These are phyloP conservation scores for Platycheirus rosarum DNA, from an alignment of 2,888 invertebrate genomes.

Conservation along the genomic window DNA sequence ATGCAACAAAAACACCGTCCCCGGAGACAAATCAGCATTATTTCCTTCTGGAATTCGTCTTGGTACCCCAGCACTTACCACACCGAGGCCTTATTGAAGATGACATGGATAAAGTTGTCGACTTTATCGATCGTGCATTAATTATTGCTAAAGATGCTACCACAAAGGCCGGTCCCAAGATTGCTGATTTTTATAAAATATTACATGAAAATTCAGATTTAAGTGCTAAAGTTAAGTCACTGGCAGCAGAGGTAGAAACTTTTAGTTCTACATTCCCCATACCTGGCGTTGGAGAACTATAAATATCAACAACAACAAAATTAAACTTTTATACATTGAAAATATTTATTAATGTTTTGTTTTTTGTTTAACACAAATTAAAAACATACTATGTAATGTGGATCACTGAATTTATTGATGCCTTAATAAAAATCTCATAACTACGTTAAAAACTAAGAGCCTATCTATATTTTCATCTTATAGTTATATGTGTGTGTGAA, in stretches of 20 bases:
- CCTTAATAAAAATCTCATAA: constrained; percentile 61
- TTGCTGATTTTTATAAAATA: constrained; percentile 91
- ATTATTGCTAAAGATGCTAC: constrained; percentile 87
- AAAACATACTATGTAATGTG: no score
- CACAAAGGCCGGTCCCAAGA: constrained; percentile 87
- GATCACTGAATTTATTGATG: constrained; percentile 42
- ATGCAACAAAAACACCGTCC: constrained; percentile 98
- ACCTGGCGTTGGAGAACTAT: constrained; percentile 86
- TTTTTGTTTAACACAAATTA: no score
- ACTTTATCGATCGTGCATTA: constrained; percentile 93
- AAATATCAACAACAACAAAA: constrained; percentile 24
- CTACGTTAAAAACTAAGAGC: constrained; percentile 23
- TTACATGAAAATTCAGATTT: constrained; percentile 86
- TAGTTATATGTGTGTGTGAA: not conserved
- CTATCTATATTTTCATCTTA: constrained; percentile 32
- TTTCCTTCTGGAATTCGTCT: constrained; percentile 97
- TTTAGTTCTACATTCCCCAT: constrained; percentile 92
- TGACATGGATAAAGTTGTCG: constrained; percentile 92
- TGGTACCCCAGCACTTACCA: constrained; percentile 97
- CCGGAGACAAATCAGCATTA: constrained; percentile 97
- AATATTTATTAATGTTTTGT: constrained; percentile 64
- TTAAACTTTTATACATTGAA: constrained; percentile 17
- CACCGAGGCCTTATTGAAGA: constrained; percentile 93
- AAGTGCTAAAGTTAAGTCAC: constrained; percentile 85
- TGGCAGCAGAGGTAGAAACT: constrained; percentile 88